These are phyloP conservation scores for Acronicta psi DNA, from an alignment of 2,888 invertebrate genomes.

Conservation along the genomic window DNA sequence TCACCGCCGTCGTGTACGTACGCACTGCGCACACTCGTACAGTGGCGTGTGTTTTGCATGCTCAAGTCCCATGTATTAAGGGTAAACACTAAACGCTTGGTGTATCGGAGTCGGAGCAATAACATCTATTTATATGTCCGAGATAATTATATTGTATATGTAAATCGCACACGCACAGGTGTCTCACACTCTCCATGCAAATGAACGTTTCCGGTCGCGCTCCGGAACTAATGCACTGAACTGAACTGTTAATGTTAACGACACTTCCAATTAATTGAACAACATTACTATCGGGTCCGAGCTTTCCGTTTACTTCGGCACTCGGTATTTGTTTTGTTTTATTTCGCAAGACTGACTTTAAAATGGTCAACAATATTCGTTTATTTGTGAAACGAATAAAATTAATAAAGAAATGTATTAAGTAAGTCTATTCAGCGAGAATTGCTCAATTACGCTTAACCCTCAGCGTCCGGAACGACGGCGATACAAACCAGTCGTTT, in stretches of 20 bases:
- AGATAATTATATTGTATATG: not conserved
- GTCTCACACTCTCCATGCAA: not conserved
- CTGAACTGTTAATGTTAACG: not conserved
- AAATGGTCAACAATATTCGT: not conserved
- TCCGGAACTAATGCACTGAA: not conserved
- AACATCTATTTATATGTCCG: not conserved
- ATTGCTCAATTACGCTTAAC: not conserved
- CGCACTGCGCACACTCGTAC: no score
- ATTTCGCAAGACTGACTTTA: constrained; percentile 6
- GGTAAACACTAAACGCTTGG: no score
- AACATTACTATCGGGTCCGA: constrained; percentile 25
- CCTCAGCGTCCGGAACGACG: not conserved
- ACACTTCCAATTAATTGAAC: not conserved
- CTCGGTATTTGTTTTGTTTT: no score
- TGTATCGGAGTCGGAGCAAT: not conserved
- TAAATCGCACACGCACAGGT: no score
- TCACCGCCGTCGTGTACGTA: no score
- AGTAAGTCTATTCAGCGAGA: not conserved
- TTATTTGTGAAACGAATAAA: constrained; percentile 3
- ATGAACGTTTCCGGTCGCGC: not conserved
- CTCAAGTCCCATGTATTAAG: no score
- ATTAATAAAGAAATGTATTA: not conserved
- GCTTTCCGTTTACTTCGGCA: constrained; percentile 16
- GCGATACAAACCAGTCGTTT: not conserved
- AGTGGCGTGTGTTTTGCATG: no score